phyloP scores from a whole-genome alignment of 2,113 vertebrate species.

The Marcusenius ussheri region DNA sequence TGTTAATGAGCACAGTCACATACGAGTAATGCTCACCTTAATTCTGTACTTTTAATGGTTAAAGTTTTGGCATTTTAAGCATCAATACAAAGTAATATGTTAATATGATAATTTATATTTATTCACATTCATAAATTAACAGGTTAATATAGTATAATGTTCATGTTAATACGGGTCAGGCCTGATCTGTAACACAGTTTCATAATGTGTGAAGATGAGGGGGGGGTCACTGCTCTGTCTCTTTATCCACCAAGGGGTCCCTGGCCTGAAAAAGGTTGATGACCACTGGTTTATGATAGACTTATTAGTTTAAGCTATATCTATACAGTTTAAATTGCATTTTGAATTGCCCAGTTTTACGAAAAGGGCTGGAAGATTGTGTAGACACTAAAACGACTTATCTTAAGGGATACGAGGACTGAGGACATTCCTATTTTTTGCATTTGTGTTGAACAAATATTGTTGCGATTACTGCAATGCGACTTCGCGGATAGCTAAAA shows the following conservation, averaged over 20 bases:
- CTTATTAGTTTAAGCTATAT: background rate
- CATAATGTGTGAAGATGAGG: background rate
- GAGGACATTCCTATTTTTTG: background rate
- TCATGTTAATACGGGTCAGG: too few species aligned
- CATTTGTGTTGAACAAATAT: too few species aligned
- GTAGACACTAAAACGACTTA: background rate
- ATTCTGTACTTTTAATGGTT: background rate
- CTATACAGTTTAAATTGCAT: background rate
- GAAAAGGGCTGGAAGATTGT: background rate
- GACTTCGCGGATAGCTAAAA: background rate
- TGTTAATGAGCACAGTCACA: background rate
- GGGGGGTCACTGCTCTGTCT: background rate
- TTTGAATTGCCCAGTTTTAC: background rate
- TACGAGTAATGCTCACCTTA: background rate
- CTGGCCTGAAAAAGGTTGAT: background rate
- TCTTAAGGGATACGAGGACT: background rate
- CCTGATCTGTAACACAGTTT: background rate
- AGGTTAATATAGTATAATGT: too few species aligned
- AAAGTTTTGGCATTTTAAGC: background rate
- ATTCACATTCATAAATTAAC: too few species aligned
- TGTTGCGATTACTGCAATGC: background rate
- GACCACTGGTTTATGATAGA: background rate
- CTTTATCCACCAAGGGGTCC: background rate
- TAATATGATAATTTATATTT: slow-evolving; percentile 23
- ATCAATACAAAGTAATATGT: background rate